Evolutionary conservation across 2,113 vertebrate genomes (phyloP).

Genomic region (Acanthochromis polyacanthus): DNA sequence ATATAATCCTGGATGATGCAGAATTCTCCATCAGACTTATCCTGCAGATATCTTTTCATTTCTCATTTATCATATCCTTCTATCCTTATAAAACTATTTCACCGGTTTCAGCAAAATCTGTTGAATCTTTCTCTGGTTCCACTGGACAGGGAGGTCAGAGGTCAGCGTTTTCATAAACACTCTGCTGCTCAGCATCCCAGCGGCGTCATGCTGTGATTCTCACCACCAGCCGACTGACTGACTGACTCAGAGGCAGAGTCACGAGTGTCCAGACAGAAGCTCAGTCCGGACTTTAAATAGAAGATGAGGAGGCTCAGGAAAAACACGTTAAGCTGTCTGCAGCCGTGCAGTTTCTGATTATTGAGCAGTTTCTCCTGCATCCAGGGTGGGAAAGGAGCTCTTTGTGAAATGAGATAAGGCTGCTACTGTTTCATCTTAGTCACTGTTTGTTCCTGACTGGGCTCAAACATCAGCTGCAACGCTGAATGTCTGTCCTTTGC

Average conservation of each 20-base stretch:
- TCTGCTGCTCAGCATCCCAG: background rate
- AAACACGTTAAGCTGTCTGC: conserved; percentile 7
- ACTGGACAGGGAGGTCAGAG: conserved; percentile 19
- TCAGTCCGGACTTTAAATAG: conserved; percentile 7
- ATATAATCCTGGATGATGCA: too few relatives aligned
- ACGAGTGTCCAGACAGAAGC: background rate
- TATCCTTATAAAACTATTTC: too few relatives aligned
- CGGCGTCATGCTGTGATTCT: background rate
- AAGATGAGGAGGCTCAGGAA: background rate
- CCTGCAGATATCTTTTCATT: too few relatives aligned
- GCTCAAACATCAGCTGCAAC: background rate
- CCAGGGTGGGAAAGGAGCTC: conserved; percentile 22
- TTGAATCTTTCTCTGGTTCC: background rate
- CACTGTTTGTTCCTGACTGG: conserved; percentile 39
- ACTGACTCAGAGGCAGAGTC: conserved; percentile 34
- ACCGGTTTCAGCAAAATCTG: background rate
- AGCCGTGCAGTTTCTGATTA: conserved; percentile 33
- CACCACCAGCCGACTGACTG: background rate
- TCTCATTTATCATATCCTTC: too few relatives aligned
- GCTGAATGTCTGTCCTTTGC: conserved; percentile 14
- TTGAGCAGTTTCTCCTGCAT: conserved; percentile 21
- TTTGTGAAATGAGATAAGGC: conserved; percentile 48
- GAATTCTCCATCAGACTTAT: too few relatives aligned
- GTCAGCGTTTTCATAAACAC: conserved; percentile 16
- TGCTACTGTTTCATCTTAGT: conserved; percentile 51